A percentile compares a stretch with the other conserved stretches of the same genome.
These are phyloP conservation scores for Dipus sagitta DNA, from an alignment of 2,797 vertebrate genomes.

Conservation along the genomic window DNA sequence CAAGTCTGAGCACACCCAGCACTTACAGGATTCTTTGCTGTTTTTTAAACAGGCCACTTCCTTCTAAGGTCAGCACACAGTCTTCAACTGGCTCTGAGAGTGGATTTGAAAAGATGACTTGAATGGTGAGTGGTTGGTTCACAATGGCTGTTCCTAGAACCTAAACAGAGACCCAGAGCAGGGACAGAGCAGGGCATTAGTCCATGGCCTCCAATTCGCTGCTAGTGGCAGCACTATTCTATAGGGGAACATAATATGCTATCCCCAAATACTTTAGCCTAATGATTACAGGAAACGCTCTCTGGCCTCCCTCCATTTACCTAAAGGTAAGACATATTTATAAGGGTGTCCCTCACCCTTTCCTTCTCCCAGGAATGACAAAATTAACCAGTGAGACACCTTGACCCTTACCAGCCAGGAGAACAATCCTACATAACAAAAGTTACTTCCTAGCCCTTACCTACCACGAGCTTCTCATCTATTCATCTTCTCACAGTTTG, in stretches of 20 bases:
- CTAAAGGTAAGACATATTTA: constrained; percentile 9
- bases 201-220: neutral
- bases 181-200: constrained; percentile 26
- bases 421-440: neutral
- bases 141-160: constrained; percentile 81
- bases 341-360: neutral
- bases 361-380: neutral
- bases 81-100: constrained; percentile 79
- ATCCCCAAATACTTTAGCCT: neutral
- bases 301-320: neutral
- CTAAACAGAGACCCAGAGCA: constrained; percentile 73
- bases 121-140: constrained; percentile 79
- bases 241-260: neutral
- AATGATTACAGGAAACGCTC: neutral
- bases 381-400: neutral
- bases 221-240: neutral
- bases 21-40: constrained; percentile 85
- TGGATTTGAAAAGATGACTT: constrained; percentile 87
- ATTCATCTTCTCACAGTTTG: neutral
- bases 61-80: constrained; percentile 87
- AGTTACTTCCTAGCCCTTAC: neutral
- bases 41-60: constrained; percentile 87
- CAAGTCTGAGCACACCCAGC: too few species aligned
- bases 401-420: neutral
- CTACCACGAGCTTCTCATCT: neutral